Evolutionary conservation across 92 coral and sea anemone species (phyloP).

Genomic region (Heliopora coerulea): DNA sequence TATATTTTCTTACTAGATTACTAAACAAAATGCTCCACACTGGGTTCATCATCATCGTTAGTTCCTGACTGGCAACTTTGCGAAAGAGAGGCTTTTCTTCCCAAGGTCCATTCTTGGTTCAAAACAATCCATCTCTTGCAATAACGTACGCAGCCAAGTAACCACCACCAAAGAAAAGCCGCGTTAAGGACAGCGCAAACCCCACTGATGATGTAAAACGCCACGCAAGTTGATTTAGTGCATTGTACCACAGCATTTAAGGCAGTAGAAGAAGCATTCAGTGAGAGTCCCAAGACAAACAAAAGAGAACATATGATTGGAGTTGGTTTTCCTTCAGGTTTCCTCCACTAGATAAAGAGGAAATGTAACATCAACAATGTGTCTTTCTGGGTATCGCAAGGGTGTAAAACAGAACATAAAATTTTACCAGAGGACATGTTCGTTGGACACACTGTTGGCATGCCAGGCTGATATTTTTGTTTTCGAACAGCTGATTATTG

Average conservation of each 20-base stretch:
- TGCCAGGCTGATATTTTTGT: too few relatives aligned
- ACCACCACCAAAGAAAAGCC: constrained; percentile 84
- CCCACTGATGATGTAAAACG: constrained; percentile 82
- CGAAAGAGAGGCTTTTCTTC: too few relatives aligned
- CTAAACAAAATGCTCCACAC: too few relatives aligned
- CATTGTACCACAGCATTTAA: constrained; percentile 88
- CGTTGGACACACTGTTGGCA: too few relatives aligned
- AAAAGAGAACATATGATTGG: constrained; percentile 86
- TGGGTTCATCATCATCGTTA: too few relatives aligned
- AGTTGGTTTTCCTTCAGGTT: constrained; percentile 84
- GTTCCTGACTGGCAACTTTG: too few relatives aligned
- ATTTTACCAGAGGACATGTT: too few relatives aligned
- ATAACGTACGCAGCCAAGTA: constrained; percentile 76
- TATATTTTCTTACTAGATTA: too few relatives aligned
- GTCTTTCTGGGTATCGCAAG: too few relatives aligned
- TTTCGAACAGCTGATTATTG: too few relatives aligned
- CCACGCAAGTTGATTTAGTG: constrained; percentile 72
- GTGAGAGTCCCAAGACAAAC: constrained; percentile 81
- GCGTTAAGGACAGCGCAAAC: constrained; percentile 87
- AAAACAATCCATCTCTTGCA: constrained; percentile 88
- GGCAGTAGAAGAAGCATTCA: constrained; percentile 76
- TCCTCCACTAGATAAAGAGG: constrained; percentile 69
- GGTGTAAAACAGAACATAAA: too few relatives aligned
- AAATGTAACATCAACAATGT: not conserved
- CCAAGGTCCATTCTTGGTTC: constrained; percentile 77